Evolutionary conservation across 2,888 invertebrate species (phyloP).

Genomic region (Trissolcus japonicus): DNA sequence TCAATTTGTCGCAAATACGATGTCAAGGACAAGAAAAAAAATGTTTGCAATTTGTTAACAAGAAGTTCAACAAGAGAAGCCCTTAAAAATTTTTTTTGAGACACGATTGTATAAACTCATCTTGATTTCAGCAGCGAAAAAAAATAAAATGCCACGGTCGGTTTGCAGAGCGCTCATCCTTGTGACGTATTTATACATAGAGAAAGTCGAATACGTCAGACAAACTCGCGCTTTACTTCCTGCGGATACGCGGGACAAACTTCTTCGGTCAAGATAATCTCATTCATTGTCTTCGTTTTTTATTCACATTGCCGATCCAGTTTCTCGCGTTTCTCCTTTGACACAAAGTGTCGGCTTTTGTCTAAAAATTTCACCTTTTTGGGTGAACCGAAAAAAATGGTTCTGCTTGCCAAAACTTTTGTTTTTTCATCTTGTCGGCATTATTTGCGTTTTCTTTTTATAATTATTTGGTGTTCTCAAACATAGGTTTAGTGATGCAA

Average conservation of each 20-base stretch:
- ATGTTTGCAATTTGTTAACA: slow-evolving; percentile 16
- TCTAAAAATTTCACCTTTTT: slow-evolving; percentile 44
- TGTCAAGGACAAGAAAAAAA: slow-evolving; percentile 43
- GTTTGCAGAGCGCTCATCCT: slow-evolving; percentile 46
- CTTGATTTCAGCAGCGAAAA: slow-evolving; percentile 24
- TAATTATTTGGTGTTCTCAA: not conserved
- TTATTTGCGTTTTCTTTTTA: not conserved
- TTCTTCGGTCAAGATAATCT: slow-evolving; percentile 24
- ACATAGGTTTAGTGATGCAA: not conserved
- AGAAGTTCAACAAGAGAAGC: slow-evolving; percentile 19
- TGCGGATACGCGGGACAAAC: slow-evolving; percentile 40
- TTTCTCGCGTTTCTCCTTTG: slow-evolving; percentile 39
- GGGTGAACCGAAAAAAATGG: not conserved
- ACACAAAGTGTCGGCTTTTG: slow-evolving; percentile 3
- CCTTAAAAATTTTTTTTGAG: slow-evolving; percentile 13
- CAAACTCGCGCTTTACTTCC: slow-evolving; percentile 42
- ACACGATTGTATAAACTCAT: slow-evolving; percentile 9
- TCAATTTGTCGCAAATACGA: slow-evolving; percentile 18
- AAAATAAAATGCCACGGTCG: slow-evolving; percentile 50
- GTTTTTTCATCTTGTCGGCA: not conserved
- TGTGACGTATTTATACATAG: slow-evolving; percentile 45
- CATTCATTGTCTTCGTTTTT: slow-evolving; percentile 36
- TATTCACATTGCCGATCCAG: slow-evolving; percentile 25
- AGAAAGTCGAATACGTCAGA: slow-evolving; percentile 51
- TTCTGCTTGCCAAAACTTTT: not conserved